Conservation (phyloP, 2,797 vertebrate species). For the Crenichthys baileyi region DNA sequence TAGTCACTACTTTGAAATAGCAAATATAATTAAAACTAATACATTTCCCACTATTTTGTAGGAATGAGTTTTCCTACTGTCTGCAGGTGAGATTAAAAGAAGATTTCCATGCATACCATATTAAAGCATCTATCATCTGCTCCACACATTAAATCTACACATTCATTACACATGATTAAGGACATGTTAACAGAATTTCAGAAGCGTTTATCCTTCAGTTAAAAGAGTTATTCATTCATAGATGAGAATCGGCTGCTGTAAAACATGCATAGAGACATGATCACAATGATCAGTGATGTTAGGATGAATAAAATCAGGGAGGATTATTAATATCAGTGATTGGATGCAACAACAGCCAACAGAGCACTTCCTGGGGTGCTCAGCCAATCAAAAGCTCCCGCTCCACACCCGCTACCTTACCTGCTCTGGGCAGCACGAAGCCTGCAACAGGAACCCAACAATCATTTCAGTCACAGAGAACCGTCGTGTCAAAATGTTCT, state of each 20-base stretch:
- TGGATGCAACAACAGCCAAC: slow-evolving; percentile 35
- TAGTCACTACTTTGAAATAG: no score
- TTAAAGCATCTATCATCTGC: no score
- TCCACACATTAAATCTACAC: no score
- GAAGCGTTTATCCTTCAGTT: slow-evolving; percentile 1
- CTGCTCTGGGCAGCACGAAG: slow-evolving; percentile 62
- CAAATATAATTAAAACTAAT: no score
- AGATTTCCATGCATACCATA: no score
- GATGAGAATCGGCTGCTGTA: slow-evolving; percentile 21
- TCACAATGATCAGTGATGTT: slow-evolving; percentile 26
- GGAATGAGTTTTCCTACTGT: no score
- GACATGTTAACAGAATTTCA: background rate
- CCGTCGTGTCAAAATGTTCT: background rate
- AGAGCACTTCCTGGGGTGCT: slow-evolving; percentile 12
- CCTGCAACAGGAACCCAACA: slow-evolving; percentile 75
- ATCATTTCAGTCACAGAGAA: slow-evolving; percentile 55
- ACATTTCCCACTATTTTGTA: no score
- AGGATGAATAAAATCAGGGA: slow-evolving; percentile 29
- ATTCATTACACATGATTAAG: background rate
- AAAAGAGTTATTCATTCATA: slow-evolving; percentile 10
- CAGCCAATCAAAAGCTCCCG: slow-evolving; percentile 53
- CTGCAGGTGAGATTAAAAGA: no score
- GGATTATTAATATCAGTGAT: slow-evolving; percentile 19
- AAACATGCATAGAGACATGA: slow-evolving; percentile 59
- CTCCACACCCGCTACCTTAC: slow-evolving; percentile 59